Conservation (phyloP, 2,888 invertebrate species). For the Quadroppia sp. region DNA sequence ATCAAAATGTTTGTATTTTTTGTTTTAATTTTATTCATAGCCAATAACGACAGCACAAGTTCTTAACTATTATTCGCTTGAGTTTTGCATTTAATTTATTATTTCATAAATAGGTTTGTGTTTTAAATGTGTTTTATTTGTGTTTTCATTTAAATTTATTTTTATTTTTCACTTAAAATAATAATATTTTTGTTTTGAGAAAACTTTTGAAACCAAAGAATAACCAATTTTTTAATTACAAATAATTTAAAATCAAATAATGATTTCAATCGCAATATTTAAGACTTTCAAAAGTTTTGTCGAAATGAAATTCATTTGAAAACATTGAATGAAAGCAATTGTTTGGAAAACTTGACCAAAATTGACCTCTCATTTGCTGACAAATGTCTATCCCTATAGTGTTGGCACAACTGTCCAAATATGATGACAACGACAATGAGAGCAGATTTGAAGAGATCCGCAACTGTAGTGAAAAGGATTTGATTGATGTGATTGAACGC, state of each 20-base stretch:
- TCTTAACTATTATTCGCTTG: constrained; percentile 20
- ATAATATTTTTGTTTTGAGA: constrained; percentile 6
- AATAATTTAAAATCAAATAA: neutral
- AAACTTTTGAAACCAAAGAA: neutral
- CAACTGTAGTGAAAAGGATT: constrained; percentile 23
- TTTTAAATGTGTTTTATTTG: constrained; percentile 11
- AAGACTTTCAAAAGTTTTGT: constrained; percentile 32
- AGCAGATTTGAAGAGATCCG: constrained; percentile 12
- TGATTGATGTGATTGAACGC: constrained; percentile 18
- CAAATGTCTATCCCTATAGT: neutral
- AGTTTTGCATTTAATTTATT: neutral
- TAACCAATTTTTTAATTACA: neutral
- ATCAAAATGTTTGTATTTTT: neutral
- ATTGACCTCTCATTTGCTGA: neutral
- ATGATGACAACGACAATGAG: neutral
- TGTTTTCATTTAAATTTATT: neutral
- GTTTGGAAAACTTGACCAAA: neutral
- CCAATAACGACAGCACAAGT: constrained; percentile 28
- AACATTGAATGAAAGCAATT: neutral
- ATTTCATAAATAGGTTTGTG: constrained; percentile 17
- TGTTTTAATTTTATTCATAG: constrained; percentile 2
- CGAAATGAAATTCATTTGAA: constrained; percentile 10
- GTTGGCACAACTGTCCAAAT: constrained; percentile 19
- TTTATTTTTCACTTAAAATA: neutral
- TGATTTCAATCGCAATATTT: neutral